Evolutionary conservation across 2,113 vertebrate species (phyloP).

Genomic region (Siniperca chuatsi): DNA sequence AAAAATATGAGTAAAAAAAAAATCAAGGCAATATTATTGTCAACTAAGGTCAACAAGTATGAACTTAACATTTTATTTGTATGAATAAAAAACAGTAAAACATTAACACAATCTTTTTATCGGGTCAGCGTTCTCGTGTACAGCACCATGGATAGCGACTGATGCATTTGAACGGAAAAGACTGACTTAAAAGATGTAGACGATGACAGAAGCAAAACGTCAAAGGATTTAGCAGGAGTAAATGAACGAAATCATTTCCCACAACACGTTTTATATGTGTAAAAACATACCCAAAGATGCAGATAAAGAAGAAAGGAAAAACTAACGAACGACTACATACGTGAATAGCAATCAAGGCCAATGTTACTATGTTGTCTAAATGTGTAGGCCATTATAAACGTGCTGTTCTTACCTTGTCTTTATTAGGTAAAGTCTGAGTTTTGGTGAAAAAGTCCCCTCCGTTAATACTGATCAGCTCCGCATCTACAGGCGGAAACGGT

Average conservation of each 20-base stretch:
- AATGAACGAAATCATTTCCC: background rate
- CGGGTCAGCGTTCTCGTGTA: background rate
- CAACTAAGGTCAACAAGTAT: too few relatives aligned
- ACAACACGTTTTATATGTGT: background rate
- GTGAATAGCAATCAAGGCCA: background rate
- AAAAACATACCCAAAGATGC: background rate
- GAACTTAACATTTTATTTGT: too few relatives aligned
- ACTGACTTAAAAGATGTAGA: background rate
- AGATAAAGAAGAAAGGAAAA: background rate
- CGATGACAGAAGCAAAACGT: background rate
- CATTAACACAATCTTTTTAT: too few relatives aligned
- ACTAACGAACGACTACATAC: background rate
- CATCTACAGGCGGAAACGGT: conserved; percentile 48
- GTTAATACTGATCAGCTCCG: conserved; percentile 73
- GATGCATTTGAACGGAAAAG: background rate
- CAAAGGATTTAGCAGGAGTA: too few relatives aligned
- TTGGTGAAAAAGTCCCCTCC: conserved; percentile 67
- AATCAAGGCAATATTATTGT: too few relatives aligned
- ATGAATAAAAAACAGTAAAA: too few relatives aligned
- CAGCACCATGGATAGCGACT: conserved; percentile 5
- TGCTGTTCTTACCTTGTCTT: conserved; percentile 43
- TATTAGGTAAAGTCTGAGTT: conserved; percentile 78
- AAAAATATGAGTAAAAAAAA: background rate
- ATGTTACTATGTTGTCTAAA: background rate
- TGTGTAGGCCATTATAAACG: background rate